Percentiles rank a stretch among this genome's conserved stretches.
Conservation (phyloP, 2,113 vertebrate genomes). For the Corythornis vintsioides region DNA sequence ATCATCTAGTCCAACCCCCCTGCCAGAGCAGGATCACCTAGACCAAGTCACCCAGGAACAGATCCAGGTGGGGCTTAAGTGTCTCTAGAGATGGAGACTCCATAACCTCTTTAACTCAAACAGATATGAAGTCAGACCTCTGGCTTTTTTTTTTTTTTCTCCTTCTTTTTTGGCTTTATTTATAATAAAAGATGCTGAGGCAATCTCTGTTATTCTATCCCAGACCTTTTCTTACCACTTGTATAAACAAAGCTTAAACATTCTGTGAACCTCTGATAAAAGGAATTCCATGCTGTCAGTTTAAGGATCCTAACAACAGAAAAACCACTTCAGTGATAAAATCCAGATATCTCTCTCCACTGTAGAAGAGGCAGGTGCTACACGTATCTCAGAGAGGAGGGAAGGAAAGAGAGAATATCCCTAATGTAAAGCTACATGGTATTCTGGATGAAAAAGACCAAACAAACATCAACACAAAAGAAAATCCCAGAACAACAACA, state of each 20-base stretch:
- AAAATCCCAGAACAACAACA: too few relatives aligned
- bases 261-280: background rate
- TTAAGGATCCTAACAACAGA: background rate
- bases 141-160: rapidly evolving
- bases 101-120: background rate
- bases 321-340: background rate
- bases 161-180: background rate
- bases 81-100: too few relatives aligned
- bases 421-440: background rate
- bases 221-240: too few relatives aligned
- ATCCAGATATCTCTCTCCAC: background rate
- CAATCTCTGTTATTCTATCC: background rate
- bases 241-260: background rate
- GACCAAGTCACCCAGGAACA: too few relatives aligned
- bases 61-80: too few relatives aligned
- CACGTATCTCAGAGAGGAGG: background rate
- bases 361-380: background rate
- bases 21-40: too few relatives aligned
- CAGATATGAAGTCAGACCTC: background rate
- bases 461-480: too few relatives aligned
- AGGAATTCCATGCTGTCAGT: background rate
- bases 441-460: background rate
- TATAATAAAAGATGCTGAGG: background rate
- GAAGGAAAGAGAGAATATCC: background rate
- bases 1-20: too few relatives aligned